Evolutionary conservation across 2,888 invertebrate genomes (phyloP), one percentile per base, ranked within the genome.

Genomic region (Tuberolachnus salignus): DNA sequence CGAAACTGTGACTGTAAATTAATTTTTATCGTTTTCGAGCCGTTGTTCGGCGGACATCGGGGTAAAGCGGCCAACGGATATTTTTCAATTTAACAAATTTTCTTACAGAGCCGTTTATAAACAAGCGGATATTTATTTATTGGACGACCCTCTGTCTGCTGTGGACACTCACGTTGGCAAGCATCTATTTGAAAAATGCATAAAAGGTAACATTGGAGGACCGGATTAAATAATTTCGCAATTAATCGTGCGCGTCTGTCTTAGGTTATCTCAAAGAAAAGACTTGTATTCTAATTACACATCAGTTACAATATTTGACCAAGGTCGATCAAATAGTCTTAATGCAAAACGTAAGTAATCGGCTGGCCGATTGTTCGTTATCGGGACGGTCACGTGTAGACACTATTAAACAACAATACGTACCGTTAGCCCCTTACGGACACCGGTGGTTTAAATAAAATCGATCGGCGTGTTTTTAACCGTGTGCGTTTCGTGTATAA

Each of bases 271-370:
- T 94, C 80, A 87, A 87, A 59, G 88, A 88, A n/a, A 91, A 92
- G 84, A 91, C 92, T 11, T 89, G 92, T 0, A 88, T 94, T 67
- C 86, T 94, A 78, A 91, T 94, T 4, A 95, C 94, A 0, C 94
- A 95, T 87, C 95, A 95, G 84, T 85, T 94, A 71, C 94, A 95
- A 84, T 94, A 92, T 83, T 86, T 92, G 11, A 90, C 90, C 83
- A 87, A 89, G 55, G 91, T 90, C 1, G 91, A 92, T 84, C 89
- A 88, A 80, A 88, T 88, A 44, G 83, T 87, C 19, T 83, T 87
- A 8, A 82, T 87, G 44, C 84, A 87, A 80, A 86, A 90, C 87
- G 84, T 83, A 81, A 81, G 82, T 81, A 51, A n/a, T n/a, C n/a
- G n/a, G n/a, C n/a, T n/a, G n/a, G n/a, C n/a, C n/a, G n/a, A n/a